phyloP scores from a whole-genome alignment of 1,140 invertebrate species.

The Drosophila paulistorum region DNA sequence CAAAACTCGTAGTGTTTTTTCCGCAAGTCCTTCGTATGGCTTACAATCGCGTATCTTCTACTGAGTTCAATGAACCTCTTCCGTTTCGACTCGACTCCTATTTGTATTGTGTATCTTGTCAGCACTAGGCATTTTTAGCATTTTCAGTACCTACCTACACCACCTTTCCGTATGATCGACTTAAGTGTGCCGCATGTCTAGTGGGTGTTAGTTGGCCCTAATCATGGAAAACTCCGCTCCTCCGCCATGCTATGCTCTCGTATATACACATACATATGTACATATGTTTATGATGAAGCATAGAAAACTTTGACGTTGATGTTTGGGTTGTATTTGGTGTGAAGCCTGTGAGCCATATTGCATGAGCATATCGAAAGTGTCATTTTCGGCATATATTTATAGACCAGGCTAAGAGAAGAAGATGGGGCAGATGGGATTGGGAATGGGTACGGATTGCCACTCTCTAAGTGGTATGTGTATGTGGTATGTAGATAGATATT shows the following conservation, averaged over 20 bases:
- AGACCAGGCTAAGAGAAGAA: constrained; percentile 3
- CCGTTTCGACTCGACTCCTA: background rate
- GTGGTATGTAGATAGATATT: background rate
- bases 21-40: constrained; percentile 31
- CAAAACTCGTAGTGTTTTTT: background rate
- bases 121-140: constrained; percentile 17
- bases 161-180: constrained; percentile 53
- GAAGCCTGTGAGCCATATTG: constrained; percentile 70
- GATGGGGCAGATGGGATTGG: background rate
- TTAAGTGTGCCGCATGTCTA: constrained; percentile 66
- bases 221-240: constrained; percentile 15
- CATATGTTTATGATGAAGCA: background rate
- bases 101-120: constrained; percentile 44
- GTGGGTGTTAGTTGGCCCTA: constrained; percentile 38
- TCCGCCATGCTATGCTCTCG: constrained; percentile 38
- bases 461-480: background rate
- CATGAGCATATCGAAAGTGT: constrained; percentile 64
- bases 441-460: constrained; percentile 1
- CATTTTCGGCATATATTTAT: constrained; percentile 69
- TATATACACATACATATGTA: too few relatives aligned
- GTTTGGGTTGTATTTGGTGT: constrained; percentile 48
- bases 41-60: constrained; percentile 39
- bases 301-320: constrained; percentile 58
- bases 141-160: background rate
- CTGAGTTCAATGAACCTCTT: constrained; percentile 56